Conservation (phyloP, 2,797 vertebrate genomes). For the Myoxocephalus aenaeus region DNA sequence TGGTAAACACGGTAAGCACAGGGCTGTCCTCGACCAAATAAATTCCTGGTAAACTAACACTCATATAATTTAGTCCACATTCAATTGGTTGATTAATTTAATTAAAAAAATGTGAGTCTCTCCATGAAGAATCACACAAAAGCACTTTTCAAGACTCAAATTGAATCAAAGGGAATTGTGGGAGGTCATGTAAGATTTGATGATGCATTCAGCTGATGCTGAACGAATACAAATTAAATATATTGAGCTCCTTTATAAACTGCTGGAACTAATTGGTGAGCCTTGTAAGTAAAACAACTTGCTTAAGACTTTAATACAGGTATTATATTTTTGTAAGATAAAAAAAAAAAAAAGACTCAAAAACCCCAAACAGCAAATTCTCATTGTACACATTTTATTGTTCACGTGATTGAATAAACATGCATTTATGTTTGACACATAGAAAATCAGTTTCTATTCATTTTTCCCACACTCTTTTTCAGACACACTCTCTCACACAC, state of each 20-base stretch:
- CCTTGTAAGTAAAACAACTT: neutral
- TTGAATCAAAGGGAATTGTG: neutral
- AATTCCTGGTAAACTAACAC: too few relatives aligned
- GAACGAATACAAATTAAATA: neutral
- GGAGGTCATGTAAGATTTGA: neutral
- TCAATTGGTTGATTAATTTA: too few relatives aligned
- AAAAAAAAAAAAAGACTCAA: neutral
- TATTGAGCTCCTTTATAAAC: neutral
- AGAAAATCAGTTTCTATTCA: neutral
- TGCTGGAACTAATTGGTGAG: neutral
- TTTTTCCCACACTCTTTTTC: neutral
- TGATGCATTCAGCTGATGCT: conserved; percentile 4
- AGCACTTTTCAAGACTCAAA: neutral
- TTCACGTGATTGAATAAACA: neutral
- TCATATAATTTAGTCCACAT: too few relatives aligned
- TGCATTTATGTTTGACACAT: neutral
- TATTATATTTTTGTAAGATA: neutral
- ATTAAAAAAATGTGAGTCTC: too few relatives aligned
- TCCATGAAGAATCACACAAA: too few relatives aligned
- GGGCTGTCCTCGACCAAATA: too few relatives aligned
- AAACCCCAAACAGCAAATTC: neutral
- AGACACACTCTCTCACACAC: neutral
- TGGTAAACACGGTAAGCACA: neutral
- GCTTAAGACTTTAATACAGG: neutral
- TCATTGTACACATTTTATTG: neutral